Evolutionary conservation across 2,113 vertebrate species (phyloP).

Genomic region (Passer domesticus): DNA sequence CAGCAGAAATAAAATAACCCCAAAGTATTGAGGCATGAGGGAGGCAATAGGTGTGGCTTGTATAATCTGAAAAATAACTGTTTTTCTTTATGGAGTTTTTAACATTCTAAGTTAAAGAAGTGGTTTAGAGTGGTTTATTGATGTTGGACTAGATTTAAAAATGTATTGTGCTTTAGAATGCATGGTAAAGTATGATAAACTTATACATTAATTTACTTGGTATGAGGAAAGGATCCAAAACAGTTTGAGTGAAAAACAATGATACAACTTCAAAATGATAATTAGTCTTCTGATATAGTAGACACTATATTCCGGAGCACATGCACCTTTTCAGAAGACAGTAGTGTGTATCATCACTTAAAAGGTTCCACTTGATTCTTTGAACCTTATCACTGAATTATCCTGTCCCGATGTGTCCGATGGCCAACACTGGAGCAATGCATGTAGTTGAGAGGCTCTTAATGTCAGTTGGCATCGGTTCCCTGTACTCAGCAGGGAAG

Average conservation of each 20-base stretch:
- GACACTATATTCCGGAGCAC: not conserved
- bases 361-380: not conserved
- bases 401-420: rapidly evolving
- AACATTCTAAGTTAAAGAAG: not conserved
- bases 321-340: not conserved
- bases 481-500: not conserved
- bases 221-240: not conserved
- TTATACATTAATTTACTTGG: not conserved
- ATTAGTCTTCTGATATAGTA: not conserved
- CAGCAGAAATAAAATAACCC: not conserved
- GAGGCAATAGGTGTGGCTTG: not conserved
- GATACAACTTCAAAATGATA: not conserved
- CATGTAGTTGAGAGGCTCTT: not conserved
- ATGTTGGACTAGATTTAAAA: not conserved
- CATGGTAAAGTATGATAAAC: not conserved
- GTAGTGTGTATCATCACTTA: not conserved
- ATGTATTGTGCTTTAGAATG: not conserved
- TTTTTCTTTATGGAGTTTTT: not conserved
- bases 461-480: rapidly evolving
- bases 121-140: not conserved
- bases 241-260: not conserved
- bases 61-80: not conserved
- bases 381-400: not conserved
- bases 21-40: rapidly evolving
- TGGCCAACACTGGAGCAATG: not conserved